Evolutionary conservation across 1,140 invertebrate species (phyloP).

Genomic region (Pararge aegeria): DNA sequence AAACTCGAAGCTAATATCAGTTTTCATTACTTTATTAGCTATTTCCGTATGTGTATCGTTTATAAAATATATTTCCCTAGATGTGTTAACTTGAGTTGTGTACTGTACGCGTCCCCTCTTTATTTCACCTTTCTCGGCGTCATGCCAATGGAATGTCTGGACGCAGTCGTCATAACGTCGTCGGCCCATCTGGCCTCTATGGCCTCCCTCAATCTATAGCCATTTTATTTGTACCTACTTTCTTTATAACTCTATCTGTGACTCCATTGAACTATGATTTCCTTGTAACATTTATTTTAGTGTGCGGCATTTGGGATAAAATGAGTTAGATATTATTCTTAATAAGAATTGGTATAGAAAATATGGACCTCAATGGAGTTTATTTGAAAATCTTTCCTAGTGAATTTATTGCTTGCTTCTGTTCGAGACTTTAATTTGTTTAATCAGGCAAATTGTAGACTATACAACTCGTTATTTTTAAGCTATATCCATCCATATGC

Average conservation of each 20-base stretch:
- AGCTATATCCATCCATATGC: no score
- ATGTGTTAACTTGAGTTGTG: neutral
- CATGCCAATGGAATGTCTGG: slow-evolving; percentile 28
- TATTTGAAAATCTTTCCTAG: no score
- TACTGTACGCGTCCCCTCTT: slow-evolving; percentile 20
- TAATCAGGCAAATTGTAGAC: no score
- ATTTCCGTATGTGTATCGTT: no score
- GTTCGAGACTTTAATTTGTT: no score
- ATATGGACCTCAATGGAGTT: no score
- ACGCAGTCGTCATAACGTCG: slow-evolving; percentile 30
- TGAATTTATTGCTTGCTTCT: no score
- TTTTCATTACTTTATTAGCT: no score
- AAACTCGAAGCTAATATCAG: no score
- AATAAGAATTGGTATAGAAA: neutral
- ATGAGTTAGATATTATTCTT: neutral
- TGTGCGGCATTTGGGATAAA: neutral
- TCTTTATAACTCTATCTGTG: slow-evolving; percentile 8
- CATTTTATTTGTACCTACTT: slow-evolving; percentile 15
- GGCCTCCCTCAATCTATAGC: slow-evolving; percentile 6
- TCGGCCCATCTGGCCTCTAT: slow-evolving; percentile 25
- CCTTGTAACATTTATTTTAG: slow-evolving; percentile 10
- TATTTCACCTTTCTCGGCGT: slow-evolving; percentile 30
- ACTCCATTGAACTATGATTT: slow-evolving; percentile 15
- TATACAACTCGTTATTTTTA: no score
- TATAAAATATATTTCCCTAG: no score